Percentiles rank a stretch among this genome's conserved stretches.
These are phyloP conservation scores for Virgularia gustaviana DNA, from an alignment of 92 coral and sea anemone genomes.

Conservation along the genomic window DNA sequence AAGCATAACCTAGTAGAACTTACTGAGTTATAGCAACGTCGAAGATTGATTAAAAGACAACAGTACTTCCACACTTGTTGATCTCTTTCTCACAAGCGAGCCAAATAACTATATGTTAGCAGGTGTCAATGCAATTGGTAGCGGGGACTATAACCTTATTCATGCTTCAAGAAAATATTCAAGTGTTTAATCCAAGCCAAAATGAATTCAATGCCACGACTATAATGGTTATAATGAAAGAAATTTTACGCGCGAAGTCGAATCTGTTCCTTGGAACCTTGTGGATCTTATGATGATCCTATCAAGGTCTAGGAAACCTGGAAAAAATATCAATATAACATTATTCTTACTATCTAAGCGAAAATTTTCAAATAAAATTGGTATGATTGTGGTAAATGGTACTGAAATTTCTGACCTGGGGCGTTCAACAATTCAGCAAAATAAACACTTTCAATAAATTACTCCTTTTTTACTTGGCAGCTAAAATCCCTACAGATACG, in stretches of 20 bases:
- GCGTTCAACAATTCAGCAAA: too few relatives aligned
- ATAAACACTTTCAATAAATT: too few relatives aligned
- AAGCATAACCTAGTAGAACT: too few relatives aligned
- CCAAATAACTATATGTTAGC: not conserved
- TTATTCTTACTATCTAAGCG: too few relatives aligned
- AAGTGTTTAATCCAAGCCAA: not conserved
- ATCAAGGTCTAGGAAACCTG: not conserved
- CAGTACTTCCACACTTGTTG: not conserved
- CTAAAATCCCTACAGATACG: too few relatives aligned
- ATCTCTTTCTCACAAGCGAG: constrained; percentile 7
- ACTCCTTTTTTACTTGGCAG: too few relatives aligned
- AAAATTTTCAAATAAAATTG: too few relatives aligned
- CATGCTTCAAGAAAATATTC: not conserved
- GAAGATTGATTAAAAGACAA: too few relatives aligned
- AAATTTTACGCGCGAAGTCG: not conserved
- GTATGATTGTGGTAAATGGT: too few relatives aligned
- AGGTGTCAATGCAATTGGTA: not conserved
- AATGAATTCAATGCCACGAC: not conserved
- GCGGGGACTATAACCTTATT: not conserved
- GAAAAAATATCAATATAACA: too few relatives aligned
- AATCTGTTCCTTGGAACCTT: not conserved
- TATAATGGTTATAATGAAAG: not conserved
- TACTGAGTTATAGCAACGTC: too few relatives aligned
- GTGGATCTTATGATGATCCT: not conserved
- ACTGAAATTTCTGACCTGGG: too few relatives aligned